Evolutionary conservation across 2,113 vertebrate genomes (phyloP).

Genomic region (Nipponia nippon): DNA sequence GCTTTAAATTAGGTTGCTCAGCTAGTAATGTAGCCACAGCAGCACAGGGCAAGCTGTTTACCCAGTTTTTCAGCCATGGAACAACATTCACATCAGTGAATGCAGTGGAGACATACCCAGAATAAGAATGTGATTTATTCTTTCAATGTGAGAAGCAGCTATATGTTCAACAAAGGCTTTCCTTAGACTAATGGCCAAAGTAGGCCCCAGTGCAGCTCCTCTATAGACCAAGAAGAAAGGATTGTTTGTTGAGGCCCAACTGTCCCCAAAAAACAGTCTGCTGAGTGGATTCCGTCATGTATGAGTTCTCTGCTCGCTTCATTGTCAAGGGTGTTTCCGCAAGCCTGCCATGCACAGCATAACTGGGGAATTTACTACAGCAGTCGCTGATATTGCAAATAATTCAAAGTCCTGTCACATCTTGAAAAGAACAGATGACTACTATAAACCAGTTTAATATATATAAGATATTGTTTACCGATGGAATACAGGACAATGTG

Average conservation of each 20-base stretch:
- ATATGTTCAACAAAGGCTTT: constrained; percentile 58
- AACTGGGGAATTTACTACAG: constrained; percentile 19
- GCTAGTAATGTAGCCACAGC: background rate
- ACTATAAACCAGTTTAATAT: constrained; percentile 1
- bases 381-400: constrained; percentile 17
- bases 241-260: constrained; percentile 59
- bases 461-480: constrained; percentile 8
- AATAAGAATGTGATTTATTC: constrained; percentile 66
- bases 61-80: constrained; percentile 41
- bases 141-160: constrained; percentile 56
- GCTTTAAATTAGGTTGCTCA: constrained; percentile 8
- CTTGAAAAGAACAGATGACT: constrained; percentile 49
- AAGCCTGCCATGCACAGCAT: background rate
- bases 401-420: constrained; percentile 41
- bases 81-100: constrained; percentile 54
- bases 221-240: constrained; percentile 55
- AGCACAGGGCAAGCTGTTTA: constrained; percentile 38
- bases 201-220: constrained; percentile 27
- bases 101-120: constrained; percentile 47
- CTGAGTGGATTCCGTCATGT: constrained; percentile 38
- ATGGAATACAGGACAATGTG: background rate
- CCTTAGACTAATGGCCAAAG: constrained; percentile 58
- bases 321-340: constrained; percentile 34
- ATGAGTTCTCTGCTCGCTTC: constrained; percentile 31
- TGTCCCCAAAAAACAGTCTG: constrained; percentile 29